Base-by-base conservation (phyloP, 2,113 vertebrate species). In the Ammospiza nelsoni region DNA sequence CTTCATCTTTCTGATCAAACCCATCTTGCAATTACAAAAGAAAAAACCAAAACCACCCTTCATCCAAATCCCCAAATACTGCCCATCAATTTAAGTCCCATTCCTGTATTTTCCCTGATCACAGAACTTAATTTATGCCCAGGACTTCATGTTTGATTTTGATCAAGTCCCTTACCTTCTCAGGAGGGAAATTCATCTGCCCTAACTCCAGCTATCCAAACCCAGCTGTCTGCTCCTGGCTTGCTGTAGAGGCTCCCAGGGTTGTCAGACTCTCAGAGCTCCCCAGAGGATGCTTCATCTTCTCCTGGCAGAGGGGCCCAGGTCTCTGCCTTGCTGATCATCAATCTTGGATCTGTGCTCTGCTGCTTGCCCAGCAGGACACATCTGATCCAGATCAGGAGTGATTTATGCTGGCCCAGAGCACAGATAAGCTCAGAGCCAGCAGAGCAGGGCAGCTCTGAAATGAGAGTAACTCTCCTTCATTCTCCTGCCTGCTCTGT, bases 201-300 rank as follows among this genome's bases (percentile, higher is more conserved):
- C 48, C 39, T 55, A 59, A 31, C 90, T 63, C 48, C 55, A 80
- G 86, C 76, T 84, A 33, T 67, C 33, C 57, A 9, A 94, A 78
- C 74, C 35, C n/a, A 87, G 83, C 52, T 75, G 73, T n/a, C 86
- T 87, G 37, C 21, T 49, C 80, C 61, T 25, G 37, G 86, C 63
- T 71, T 87, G 63, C 55, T 67, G 68, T 3, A 1, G 44, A 79
- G 85, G 59, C 57, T 94, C 44, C 33, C 1, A 1, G 55, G 12
- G 46, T 3, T 86, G 90, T 71, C 86, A 91, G 84, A 58, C 46
- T 81, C 35, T 46, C 43, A 44, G 72, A 93, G 83, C 48, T 41
- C 94, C 76, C 95, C 69, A 57, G 94, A 84, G 94, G 77, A 69
- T 91, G 73, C 92, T 97, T 72, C 89, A 89, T 95, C 96, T 96